Evolutionary conservation across 2,888 invertebrate species (phyloP).

Genomic region (Synergus umbraculus): DNA sequence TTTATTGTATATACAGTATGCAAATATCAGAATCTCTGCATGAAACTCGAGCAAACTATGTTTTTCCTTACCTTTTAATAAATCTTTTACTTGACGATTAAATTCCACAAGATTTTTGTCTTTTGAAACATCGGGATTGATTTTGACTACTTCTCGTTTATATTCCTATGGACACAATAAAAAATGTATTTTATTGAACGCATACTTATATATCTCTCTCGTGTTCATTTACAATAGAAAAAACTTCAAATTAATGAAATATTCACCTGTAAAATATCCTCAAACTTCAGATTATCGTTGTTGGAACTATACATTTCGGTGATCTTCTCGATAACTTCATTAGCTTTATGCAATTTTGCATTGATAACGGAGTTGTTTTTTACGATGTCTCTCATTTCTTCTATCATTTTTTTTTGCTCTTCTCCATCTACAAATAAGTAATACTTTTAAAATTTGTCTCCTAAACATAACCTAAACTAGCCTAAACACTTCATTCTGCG

Average conservation of each 20-base stretch:
- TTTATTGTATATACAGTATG: background rate
- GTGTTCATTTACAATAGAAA: background rate
- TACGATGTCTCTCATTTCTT: background rate
- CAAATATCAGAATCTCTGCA: background rate
- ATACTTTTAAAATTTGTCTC: background rate
- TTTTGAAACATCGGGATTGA: slow-evolving; percentile 4
- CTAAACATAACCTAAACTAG: too few relatives aligned
- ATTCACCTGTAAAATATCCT: slow-evolving; percentile 19
- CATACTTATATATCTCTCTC: background rate
- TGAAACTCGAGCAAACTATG: background rate
- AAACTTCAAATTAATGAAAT: background rate
- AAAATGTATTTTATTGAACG: background rate
- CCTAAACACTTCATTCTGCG: too few relatives aligned
- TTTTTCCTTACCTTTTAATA: slow-evolving; percentile 11
- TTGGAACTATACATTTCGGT: background rate
- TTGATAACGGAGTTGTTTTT: slow-evolving; percentile 3
- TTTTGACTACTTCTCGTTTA: background rate
- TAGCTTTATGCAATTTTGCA: slow-evolving; percentile 16
- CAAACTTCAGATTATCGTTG: background rate
- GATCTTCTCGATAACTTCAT: slow-evolving; percentile 9
- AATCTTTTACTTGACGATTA: slow-evolving; percentile 23
- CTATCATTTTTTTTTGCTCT: background rate
- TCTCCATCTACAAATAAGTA: slow-evolving; percentile 6
- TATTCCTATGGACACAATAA: background rate
- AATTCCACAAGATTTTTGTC: slow-evolving; percentile 20